Conservation (phyloP, 2,888 invertebrate species). For the Rhamphomyia laevipes region DNA sequence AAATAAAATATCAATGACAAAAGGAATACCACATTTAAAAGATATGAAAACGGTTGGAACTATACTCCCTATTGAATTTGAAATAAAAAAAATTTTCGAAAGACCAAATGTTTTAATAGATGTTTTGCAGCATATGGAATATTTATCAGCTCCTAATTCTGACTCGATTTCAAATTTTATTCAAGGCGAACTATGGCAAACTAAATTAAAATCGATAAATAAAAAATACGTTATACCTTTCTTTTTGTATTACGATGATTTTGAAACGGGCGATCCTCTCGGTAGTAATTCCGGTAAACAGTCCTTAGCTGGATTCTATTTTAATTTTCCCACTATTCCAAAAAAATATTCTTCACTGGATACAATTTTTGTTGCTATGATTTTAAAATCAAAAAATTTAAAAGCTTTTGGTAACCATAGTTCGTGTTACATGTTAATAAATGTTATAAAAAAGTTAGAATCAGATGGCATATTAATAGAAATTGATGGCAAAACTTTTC, state of each 20-base stretch:
- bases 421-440: background rate
- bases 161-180: conserved; percentile 2
- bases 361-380: conserved; percentile 1
- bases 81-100: background rate
- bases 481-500: background rate
- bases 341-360: conserved; percentile 2
- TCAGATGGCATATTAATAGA: conserved; percentile 2
- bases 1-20: background rate
- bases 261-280: conserved; percentile 2
- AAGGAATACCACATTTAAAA: background rate
- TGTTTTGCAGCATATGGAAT: background rate
- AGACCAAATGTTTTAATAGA: conserved; percentile 1
- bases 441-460: conserved; percentile 7
- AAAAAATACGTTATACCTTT: conserved; percentile 7
- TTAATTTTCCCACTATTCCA: conserved; percentile 4
- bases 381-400: conserved; percentile 4
- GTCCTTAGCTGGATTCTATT: conserved; percentile 4
- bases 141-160: background rate
- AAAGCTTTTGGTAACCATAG: background rate
- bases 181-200: conserved; percentile 4
- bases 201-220: conserved; percentile 5
- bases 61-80: background rate
- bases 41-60: background rate
- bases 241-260: conserved; percentile 4
- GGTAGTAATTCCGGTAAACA: conserved; percentile 5